Evolutionary conservation across 2,888 invertebrate species (phyloP), one percentile per base, ranked within the genome.

Genomic region (Drosophila stalkeri): DNA sequence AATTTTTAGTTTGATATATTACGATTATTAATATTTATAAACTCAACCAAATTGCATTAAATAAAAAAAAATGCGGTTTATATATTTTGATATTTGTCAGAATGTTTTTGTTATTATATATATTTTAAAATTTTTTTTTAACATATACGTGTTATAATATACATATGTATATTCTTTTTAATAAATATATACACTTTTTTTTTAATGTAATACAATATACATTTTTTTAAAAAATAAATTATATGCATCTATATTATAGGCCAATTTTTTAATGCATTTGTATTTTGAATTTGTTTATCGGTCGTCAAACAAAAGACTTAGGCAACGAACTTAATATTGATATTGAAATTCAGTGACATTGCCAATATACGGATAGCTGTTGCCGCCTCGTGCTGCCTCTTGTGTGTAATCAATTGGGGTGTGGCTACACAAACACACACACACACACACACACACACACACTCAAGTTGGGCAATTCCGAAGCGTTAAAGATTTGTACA

Each of bases 261-360:
- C 12, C 14, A 18, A 27, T 64, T 63, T 63, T 18, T 27, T n/a
- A n/a, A n/a, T n/a, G 47, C 49, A 51, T 51, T 18, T 63, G 37
- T 31, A 54, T 37, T 51, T 65, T 27, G 51, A 27, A 23, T 33
- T 27, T 14, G 9, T 60, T 27, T 39, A n/a, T 9, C 9, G 47
- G 7, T 37, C 44, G 20, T 18, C 64, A 77, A 85, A 81, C 90
- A 85, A 89, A 82, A 89, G 90, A 86, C 88, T 86, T 89, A 85
- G 76, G 90, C 86, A 86, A 86, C 90, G 88, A 86, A 86, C 86
- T 86, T 89, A 80, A 82, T 85, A 82, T 83, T 86, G 81, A 80
- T 77, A 81, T 82, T 77, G 67, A 72, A 72, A 68, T 73, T 70
- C 20, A 54, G 37, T 54, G 59, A 70, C 71, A 77, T 77, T 77